Evolutionary conservation across 1,140 invertebrate genomes (phyloP), one percentile per base, ranked within the genome.

Genomic region (Idris sp.): DNA sequence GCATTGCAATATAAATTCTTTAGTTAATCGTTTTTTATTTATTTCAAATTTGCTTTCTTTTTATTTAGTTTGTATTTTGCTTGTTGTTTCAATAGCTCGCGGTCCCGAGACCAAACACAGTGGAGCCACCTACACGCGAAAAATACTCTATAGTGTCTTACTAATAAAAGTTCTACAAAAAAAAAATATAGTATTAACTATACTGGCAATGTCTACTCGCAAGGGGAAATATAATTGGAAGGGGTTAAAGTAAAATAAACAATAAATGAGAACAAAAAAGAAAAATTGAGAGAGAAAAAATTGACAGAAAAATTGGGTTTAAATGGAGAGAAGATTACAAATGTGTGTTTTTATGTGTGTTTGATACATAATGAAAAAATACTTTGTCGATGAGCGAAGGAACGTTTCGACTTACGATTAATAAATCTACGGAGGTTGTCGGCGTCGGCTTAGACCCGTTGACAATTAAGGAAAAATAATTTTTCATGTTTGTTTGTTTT

Each of bases 91-190:
- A n/a, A n/a, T 33, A 51, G 43, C 38, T 64, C 46, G 41, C 69
- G 59, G 49, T 73, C 69, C 69, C 59, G 59, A 64, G 69, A 73
- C 69, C 59, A 73, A 73, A 73, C 51, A 59, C 69, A 64, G 69
- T 65, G 38, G 33, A 28, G 53, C 53, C 59, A 64, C 51, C 53
- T 59, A 46, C 25, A 38, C 51, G 53, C 44, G 59, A 59, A 61
- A 58, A 72, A 58, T 59, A 65, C 38, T 49, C 51, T 64, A 64
- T 10, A 38, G 11, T 49, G 30, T 59, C 59, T 51, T 73, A 65
- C 18, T 51, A 65, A 73, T 65, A 72, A 64, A 73, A 18, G 35
- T 44, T 13, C 46, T 58, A 72, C 36, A 16, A 16, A 35, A 30
- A 53, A 36, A 58, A n/a, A n/a, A n/a, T n/a, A n/a, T n/a, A 59